Conservation (phyloP, 2,113 vertebrate species). For the Sander vitreus region DNA sequence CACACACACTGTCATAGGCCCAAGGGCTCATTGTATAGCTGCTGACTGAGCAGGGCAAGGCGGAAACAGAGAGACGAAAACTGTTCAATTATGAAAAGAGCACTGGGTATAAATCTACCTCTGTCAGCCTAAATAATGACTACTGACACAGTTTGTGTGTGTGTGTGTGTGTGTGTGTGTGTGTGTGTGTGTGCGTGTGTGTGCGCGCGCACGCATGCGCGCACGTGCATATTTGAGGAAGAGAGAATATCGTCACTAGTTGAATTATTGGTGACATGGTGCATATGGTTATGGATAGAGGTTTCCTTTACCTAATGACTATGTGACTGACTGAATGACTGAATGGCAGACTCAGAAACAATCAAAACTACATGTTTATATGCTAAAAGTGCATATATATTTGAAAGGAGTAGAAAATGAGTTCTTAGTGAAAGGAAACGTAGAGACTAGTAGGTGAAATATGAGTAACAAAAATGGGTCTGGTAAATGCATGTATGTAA, state of each 20-base stretch:
- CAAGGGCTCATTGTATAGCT: slow-evolving; percentile 60
- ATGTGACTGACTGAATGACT: slow-evolving; percentile 34
- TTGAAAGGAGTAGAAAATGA: neutral
- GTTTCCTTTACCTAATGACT: slow-evolving; percentile 53
- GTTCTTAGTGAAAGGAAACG: slow-evolving; percentile 16
- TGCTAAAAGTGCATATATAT: neutral
- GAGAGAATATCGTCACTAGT: slow-evolving; percentile 17
- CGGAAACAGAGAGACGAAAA: slow-evolving; percentile 75
- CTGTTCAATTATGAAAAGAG: slow-evolving; percentile 84
- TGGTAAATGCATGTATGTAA: slow-evolving; percentile 24
- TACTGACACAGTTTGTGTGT: slow-evolving; percentile 56
- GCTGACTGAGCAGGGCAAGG: slow-evolving; percentile 75
- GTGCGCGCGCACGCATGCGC: neutral
- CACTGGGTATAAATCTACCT: slow-evolving; percentile 80
- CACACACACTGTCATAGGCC: slow-evolving; percentile 44
- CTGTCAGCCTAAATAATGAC: slow-evolving; percentile 78
- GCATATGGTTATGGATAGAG: slow-evolving; percentile 27
- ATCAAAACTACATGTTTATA: neutral
- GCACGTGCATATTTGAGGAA: neutral
- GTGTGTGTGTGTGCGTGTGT: slow-evolving; percentile 11
- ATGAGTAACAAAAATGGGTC: neutral
- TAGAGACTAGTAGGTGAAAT: neutral
- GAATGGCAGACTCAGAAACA: neutral
- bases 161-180: slow-evolving; percentile 40
- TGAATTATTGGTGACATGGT: slow-evolving; percentile 56